These are phyloP conservation scores for Aegotheles bennettii DNA, from an alignment of 2,113 vertebrate genomes.

Conservation along the genomic window DNA sequence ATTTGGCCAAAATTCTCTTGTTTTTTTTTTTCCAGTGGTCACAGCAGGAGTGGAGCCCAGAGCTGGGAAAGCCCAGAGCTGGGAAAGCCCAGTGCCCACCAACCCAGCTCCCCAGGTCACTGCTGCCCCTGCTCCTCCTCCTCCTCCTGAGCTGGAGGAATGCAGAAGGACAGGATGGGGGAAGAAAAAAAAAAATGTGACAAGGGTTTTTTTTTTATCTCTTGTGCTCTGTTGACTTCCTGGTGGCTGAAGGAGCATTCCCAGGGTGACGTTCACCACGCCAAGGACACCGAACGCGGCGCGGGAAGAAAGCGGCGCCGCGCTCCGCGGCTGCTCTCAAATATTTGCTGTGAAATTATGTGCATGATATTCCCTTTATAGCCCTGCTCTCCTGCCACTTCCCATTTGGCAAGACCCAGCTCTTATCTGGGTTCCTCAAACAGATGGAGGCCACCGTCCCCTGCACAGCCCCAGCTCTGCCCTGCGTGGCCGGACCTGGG, in stretches of 20 bases:
- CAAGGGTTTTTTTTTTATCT: background rate
- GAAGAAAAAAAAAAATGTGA: rapidly evolving
- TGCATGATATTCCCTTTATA: background rate
- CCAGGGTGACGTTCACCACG: background rate
- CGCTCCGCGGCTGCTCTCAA: background rate
- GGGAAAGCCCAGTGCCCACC: background rate
- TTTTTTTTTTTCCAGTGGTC: background rate
- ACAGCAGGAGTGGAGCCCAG: background rate
- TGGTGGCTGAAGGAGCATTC: background rate
- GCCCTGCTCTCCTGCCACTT: background rate
- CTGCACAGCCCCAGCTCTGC: background rate
- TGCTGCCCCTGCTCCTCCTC: background rate
- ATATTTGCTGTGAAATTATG: background rate
- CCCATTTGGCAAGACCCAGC: background rate
- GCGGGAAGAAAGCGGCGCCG: background rate
- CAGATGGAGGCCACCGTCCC: background rate
- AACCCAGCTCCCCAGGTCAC: background rate
- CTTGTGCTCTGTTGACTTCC: background rate
- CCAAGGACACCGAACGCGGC: background rate
- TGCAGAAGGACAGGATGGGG: background rate
- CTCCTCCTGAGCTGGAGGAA: background rate
- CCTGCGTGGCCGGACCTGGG: too few species aligned
- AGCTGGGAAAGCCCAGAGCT: background rate
- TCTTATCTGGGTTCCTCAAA: background rate
- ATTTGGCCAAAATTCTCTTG: background rate